These are phyloP conservation scores for Tiliqua scincoides DNA, from an alignment of 2,113 vertebrate genomes.

Conservation along the genomic window DNA sequence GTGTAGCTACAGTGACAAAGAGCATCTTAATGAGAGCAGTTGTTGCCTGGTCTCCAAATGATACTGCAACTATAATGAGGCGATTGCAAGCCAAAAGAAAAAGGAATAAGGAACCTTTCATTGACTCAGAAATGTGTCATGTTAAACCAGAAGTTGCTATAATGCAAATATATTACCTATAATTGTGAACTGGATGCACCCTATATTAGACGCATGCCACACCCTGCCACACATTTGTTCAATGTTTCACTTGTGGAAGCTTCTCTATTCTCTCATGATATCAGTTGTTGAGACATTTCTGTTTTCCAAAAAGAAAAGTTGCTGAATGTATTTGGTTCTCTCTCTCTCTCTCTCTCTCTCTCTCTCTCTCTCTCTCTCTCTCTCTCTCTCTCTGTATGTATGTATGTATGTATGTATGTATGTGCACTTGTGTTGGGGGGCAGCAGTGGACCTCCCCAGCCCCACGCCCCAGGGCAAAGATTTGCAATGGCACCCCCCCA, in stretches of 20 bases:
- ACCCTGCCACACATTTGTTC: background rate
- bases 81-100: background rate
- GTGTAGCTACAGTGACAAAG: background rate
- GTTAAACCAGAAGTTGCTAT: slow-evolving; percentile 5
- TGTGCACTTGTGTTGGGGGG: too few species aligned
- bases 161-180: slow-evolving; percentile 7
- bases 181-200: background rate
- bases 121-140: slow-evolving; percentile 24
- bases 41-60: background rate
- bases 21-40: slow-evolving; percentile 24
- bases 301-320: background rate
- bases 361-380: too few species aligned
- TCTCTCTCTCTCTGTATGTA: too few species aligned
- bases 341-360: too few species aligned
- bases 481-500: too few species aligned
- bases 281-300: background rate
- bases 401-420: too few species aligned
- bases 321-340: background rate
- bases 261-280: background rate
- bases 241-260: background rate
- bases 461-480: too few species aligned
- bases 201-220: background rate
- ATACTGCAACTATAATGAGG: background rate
- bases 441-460: too few species aligned
- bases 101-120: background rate